phyloP scores from a whole-genome alignment of 2,113 vertebrate genomes.

The Thermophis baileyi region DNA sequence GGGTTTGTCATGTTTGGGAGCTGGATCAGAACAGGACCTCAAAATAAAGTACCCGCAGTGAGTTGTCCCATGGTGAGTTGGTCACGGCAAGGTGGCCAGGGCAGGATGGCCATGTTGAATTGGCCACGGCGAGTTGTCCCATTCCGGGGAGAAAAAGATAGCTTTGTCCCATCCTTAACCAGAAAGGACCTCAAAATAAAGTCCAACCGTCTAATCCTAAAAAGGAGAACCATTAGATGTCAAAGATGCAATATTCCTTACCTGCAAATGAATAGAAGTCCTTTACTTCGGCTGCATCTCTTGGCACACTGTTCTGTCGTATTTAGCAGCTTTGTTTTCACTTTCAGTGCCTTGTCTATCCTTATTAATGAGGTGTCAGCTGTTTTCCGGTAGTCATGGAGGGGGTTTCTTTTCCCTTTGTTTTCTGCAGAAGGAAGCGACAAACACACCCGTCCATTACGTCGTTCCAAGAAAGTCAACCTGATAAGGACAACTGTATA shows the following conservation, averaged over 20 bases:
- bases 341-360: slow-evolving; percentile 75
- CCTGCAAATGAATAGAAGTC: slow-evolving; percentile 90
- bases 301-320: slow-evolving; percentile 84
- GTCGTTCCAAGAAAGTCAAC: not conserved
- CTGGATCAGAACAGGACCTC: too few species aligned
- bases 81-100: too few species aligned
- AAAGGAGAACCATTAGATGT: not conserved
- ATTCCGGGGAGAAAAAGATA: too few species aligned
- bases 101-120: too few species aligned
- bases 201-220: not conserved
- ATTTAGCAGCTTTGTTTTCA: slow-evolving; percentile 81
- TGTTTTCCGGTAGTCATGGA: slow-evolving; percentile 92
- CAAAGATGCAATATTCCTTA: slow-evolving; percentile 61
- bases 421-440: slow-evolving; percentile 70
- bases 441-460: not conserved
- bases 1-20: too few species aligned
- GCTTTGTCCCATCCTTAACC: not conserved
- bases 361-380: slow-evolving; percentile 77
- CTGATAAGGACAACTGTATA: not conserved
- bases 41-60: too few species aligned
- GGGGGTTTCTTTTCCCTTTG: slow-evolving; percentile 80
- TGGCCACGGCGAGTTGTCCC: too few species aligned
- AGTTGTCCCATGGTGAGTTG: too few species aligned
- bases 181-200: not conserved
- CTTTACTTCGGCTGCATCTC: slow-evolving; percentile 85